phyloP scores from a whole-genome alignment of 2,888 invertebrate species.

The Cerastoderma edule region DNA sequence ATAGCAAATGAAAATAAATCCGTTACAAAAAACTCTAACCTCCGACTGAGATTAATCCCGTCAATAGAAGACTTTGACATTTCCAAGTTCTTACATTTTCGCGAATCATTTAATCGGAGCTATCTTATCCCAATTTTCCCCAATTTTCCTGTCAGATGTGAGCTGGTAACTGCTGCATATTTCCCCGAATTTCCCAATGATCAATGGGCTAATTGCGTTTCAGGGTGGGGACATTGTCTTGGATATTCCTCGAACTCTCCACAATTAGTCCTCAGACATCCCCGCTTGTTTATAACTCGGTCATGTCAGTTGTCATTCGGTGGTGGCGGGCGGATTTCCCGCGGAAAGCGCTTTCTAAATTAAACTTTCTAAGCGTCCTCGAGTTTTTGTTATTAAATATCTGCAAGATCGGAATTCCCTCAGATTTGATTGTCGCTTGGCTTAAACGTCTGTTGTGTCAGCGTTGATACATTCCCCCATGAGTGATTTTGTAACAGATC shows the following conservation, averaged over 20 bases:
- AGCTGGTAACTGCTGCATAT: slow-evolving; percentile 12
- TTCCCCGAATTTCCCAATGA: not conserved
- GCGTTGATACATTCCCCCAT: no score
- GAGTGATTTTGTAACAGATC: no score
- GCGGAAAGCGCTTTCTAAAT: not conserved
- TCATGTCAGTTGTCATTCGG: slow-evolving; percentile 11
- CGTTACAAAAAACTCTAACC: no score
- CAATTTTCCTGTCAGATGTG: slow-evolving; percentile 16
- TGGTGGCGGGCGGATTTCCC: not conserved
- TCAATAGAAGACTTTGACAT: no score
- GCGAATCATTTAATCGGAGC: slow-evolving; percentile 8
- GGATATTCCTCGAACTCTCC: slow-evolving; percentile 4
- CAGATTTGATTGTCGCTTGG: no score
- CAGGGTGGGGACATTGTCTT: slow-evolving; percentile 20
- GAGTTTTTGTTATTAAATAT: no score
- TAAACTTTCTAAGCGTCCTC: no score
- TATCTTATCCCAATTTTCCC: slow-evolving; percentile 12
- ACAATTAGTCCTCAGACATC: slow-evolving; percentile 1
- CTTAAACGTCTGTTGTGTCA: no score
- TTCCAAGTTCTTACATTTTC: slow-evolving; percentile 2
- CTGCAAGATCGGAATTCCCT: no score
- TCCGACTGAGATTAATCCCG: no score
- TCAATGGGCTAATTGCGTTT: slow-evolving; percentile 22
- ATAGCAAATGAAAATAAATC: no score
- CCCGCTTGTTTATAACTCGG: slow-evolving; percentile 3